These are phyloP conservation scores for Psilopogon haemacephalus DNA, from an alignment of 2,113 vertebrate genomes.

Conservation along the genomic window DNA sequence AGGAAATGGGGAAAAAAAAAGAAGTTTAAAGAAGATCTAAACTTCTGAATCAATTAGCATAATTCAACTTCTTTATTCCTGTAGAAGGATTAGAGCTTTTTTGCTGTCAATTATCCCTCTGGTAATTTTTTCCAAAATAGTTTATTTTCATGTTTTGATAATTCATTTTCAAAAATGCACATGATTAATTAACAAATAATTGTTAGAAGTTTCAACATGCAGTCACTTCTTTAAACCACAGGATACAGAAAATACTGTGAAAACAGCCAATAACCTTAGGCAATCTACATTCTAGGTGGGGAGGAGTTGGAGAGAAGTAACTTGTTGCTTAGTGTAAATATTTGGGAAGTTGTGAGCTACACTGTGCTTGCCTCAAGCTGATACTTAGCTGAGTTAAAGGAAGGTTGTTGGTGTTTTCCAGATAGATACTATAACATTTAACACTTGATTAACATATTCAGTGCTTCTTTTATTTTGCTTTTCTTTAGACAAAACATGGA, in stretches of 20 bases:
- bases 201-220: accelerated
- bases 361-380: neutral
- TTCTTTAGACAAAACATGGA: constrained; percentile 97
- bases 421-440: neutral
- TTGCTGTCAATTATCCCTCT: neutral
- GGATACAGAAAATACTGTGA: neutral
- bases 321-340: neutral
- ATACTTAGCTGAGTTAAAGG: neutral
- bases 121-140: neutral
- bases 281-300: accelerated
- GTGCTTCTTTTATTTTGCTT: constrained; percentile 69
- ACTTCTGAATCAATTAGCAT: neutral
- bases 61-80: neutral
- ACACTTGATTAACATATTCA: constrained; percentile 22
- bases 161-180: neutral
- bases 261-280: neutral
- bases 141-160: neutral
- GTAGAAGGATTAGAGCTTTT: neutral
- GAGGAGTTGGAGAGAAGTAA: neutral
- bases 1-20: too few relatives aligned
- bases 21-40: neutral
- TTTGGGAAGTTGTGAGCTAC: neutral
- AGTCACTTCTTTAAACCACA: neutral
- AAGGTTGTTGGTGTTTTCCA: neutral
- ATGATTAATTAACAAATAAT: accelerated